Evolutionary conservation across 2,888 invertebrate species (phyloP), one percentile per base, ranked within the genome.

Genomic region (Mactromeris polynyma): DNA sequence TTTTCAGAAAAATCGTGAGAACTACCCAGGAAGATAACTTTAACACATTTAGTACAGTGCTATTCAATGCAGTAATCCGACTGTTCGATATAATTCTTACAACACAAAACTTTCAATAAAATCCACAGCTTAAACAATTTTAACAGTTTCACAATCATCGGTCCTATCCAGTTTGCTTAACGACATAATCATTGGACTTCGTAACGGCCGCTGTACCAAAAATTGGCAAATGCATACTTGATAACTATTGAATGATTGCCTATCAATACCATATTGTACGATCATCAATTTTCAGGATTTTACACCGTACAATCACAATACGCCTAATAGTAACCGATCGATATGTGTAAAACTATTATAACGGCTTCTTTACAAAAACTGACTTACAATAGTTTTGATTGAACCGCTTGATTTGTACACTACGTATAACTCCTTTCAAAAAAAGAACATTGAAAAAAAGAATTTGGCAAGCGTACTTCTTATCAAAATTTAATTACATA

Each of bases 401-500:
- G 14, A 46, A 46, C 14, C 17, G 14, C 2, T 46, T 17, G 17
- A 46, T 64, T 64, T n/a, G 58, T 26, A 64, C 9, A 64, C 58
- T 64, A 64, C 26, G 26, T 64, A 64, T 26, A 26, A 64, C 58
- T 64, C 17, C 58, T 64, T 64, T 64, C 58, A 64, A 64, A 84
- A 46, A n/a, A 78, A 84, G 36, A 17, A 84, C 84, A 84, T 77
- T 78, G 36, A 36, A 46, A 84, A 46, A 84, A 51, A 84, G 33
- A 36, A 84, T 54, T 84, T 84, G 84, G 84, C 84, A 69, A 31
- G 54, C 46, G 19, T 31, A 21, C 36, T 84, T 84, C 84, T 84
- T 84, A 84, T 84, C 84, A 84, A 78, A 79, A 51, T 73, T 46
- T 84, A 84, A 84, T 84, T 84, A 84, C 77, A 46, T 84, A 84